Evolutionary conservation across 1,140 invertebrate genomes (phyloP).

Genomic region (Tribolium castaneum): DNA sequence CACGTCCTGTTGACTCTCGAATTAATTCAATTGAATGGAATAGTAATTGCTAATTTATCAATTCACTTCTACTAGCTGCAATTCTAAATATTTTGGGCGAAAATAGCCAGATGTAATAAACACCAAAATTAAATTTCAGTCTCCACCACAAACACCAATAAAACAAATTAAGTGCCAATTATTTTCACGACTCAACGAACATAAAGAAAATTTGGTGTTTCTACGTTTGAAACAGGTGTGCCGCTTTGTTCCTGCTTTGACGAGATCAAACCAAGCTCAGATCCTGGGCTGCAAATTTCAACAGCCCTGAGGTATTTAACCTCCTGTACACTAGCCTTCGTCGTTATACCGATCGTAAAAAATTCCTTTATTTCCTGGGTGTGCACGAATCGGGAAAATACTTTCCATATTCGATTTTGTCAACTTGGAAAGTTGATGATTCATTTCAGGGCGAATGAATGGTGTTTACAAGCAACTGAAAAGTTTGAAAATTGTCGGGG

Average conservation of each 20-base stretch:
- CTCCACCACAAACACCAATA: neutral
- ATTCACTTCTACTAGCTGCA: neutral
- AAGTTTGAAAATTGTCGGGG: neutral
- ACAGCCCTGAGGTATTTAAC: neutral
- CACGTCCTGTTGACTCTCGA: slow-evolving; percentile 1
- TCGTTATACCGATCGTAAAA: neutral
- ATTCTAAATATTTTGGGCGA: neutral
- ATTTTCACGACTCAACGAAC: neutral
- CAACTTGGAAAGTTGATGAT: neutral
- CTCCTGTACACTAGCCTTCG: neutral
- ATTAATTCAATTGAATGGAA: neutral
- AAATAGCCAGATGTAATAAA: too few relatives aligned
- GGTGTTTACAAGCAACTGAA: neutral
- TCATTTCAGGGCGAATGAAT: too few relatives aligned
- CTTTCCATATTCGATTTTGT: neutral
- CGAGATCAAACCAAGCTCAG: too few relatives aligned
- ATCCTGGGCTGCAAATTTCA: neutral
- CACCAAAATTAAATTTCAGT: neutral
- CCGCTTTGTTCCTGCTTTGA: neutral
- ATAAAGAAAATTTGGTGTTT: neutral
- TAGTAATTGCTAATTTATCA: neutral
- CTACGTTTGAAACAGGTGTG: neutral
- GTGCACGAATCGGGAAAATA: neutral
- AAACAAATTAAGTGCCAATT: slow-evolving; percentile 3
- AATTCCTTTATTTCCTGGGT: neutral